These are phyloP conservation scores for Spea hammondii DNA, from an alignment of 2,797 vertebrate genomes.

Conservation along the genomic window DNA sequence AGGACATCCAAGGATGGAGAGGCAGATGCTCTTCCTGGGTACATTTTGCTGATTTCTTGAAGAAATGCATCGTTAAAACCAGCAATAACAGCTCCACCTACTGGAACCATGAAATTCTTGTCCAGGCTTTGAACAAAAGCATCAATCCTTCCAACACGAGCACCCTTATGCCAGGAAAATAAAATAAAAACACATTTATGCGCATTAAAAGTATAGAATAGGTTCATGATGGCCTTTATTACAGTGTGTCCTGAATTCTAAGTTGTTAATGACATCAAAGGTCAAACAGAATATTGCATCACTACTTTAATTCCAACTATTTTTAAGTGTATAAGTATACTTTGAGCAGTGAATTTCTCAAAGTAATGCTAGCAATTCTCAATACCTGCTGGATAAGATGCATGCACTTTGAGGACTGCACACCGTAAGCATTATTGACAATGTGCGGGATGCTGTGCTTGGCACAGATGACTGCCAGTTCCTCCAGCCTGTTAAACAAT, in stretches of 20 bases:
- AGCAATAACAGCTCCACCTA: slow-evolving; percentile 96
- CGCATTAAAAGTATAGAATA: no score
- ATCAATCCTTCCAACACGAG: slow-evolving; percentile 88
- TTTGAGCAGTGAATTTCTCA: no score
- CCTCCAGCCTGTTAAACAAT: slow-evolving; percentile 78
- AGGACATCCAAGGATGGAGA: slow-evolving; percentile 93
- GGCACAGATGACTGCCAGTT: slow-evolving; percentile 82
- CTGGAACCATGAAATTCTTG: slow-evolving; percentile 99
- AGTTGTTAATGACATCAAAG: no score
- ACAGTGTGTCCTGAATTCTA: no score
- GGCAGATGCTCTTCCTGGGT: slow-evolving; percentile 94
- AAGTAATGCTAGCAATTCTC: background rate
- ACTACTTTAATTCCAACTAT: no score
- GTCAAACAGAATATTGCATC: no score
- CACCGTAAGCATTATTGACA: slow-evolving; percentile 95
- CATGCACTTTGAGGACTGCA: slow-evolving; percentile 98
- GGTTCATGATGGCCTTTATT: no score
- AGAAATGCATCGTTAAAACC: slow-evolving; percentile 88
- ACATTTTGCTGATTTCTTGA: slow-evolving; percentile 94
- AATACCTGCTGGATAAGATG: slow-evolving; percentile 94
- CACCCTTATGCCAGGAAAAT: slow-evolving; percentile 69
- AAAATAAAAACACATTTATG: background rate
- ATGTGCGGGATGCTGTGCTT: slow-evolving; percentile 86
- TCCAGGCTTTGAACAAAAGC: slow-evolving; percentile 97
- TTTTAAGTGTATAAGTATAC: no score